Evolutionary conservation across 2,113 vertebrate genomes (phyloP).

Genomic region (Natator depressus): DNA sequence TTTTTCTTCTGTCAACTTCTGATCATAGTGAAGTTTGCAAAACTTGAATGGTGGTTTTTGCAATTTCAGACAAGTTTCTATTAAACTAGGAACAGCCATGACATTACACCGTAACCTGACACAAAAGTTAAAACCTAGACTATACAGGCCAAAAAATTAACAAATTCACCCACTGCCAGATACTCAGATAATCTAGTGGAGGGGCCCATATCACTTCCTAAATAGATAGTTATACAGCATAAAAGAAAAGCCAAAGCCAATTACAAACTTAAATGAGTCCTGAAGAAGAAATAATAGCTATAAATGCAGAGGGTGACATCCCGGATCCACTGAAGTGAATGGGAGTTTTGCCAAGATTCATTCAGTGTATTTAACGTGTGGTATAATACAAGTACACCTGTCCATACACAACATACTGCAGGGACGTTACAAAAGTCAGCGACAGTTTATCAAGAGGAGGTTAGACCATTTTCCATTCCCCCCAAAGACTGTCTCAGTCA

Average conservation of each 20-base stretch:
- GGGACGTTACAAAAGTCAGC: neutral
- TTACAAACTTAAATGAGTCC: fast-evolving
- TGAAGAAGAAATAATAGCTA: neutral
- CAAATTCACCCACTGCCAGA: neutral
- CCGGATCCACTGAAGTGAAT: neutral
- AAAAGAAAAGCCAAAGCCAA: neutral
- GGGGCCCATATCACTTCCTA: neutral
- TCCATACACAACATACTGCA: fast-evolving
- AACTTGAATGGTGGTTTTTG: neutral
- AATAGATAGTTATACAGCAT: neutral
- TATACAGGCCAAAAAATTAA: neutral
- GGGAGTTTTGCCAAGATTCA: neutral
- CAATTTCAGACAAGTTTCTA: neutral
- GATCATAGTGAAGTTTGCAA: neutral
- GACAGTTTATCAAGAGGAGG: neutral
- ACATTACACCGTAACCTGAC: neutral
- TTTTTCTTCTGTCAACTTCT: neutral
- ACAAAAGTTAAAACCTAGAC: neutral
- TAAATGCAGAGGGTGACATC: neutral
- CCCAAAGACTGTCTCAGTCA: fast-evolving
- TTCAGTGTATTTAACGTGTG: neutral
- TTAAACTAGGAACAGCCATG: neutral
- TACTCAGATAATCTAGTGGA: neutral
- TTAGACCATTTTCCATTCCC: neutral
- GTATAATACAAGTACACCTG: neutral